Base-by-base conservation (phyloP, 2,797 vertebrate species). In the Microctenopoma steveboyesi region DNA sequence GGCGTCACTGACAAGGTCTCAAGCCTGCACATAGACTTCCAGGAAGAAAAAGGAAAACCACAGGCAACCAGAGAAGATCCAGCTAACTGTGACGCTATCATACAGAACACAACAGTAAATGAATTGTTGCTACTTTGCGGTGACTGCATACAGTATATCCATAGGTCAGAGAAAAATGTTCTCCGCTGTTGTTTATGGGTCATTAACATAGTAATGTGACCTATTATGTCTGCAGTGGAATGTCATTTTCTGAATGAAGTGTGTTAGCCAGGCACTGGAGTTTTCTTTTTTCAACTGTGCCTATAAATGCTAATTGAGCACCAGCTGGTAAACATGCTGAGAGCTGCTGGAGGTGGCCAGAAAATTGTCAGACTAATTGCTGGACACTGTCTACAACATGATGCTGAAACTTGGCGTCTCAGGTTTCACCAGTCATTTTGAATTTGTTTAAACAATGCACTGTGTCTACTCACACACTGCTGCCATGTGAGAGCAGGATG, bases 241-340 rank as follows among this genome's bases (percentile, higher is more conserved):
- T 82, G 65, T 25, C 18, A 27, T 82, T 76, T 81, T 86, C 40
- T 86, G 76, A 86, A 82, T 78, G 39, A 54, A 54, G 33, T 46
- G 37, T 48, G 10, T 22, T 25, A 54, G 53, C 48, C 51, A 46
- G 54, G 61, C 63, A 42, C 48, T 68, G 51, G 28, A 40, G 53
- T 22, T 61, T 50, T 42, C 58, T 68, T 74, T 43, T 42, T 84
- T 68, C 79, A 74, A 82, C 49, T 28, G n/a, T 45, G 64, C 53
- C 57, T 63, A 67, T 85, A 85, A 85, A 84, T 70, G 69, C 40
- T 76, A 54, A 82, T 65, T 27, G 52, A 66, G 62, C 60, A 25
- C 48, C 76, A 52, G 53, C 61, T 37, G 35, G 85, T 81, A 84
- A 84, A 87, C n/a, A n/a, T 49, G 39, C 62, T 42, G 60, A 67